phyloP scores from a whole-genome alignment of 2,113 vertebrate genomes.

The Galeopterus variegatus region DNA sequence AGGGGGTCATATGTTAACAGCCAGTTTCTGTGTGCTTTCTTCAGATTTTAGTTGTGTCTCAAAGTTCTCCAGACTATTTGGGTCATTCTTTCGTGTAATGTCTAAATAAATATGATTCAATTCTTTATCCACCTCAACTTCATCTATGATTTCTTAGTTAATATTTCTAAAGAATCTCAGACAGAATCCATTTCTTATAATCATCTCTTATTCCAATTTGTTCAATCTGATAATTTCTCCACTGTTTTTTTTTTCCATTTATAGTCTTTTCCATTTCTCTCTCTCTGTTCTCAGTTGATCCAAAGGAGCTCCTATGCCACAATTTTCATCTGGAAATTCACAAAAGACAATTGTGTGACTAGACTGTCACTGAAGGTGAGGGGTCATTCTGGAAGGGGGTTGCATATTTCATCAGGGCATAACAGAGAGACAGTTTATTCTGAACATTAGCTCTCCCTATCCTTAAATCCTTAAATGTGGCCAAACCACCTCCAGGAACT shows the following conservation, averaged over 20 bases:
- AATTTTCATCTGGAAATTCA: constrained; percentile 21
- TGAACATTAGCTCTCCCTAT: background rate
- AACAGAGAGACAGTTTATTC: background rate
- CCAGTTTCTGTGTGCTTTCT: background rate
- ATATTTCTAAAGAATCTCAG: constrained; percentile 24
- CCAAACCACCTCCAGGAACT: background rate
- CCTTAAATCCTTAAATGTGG: background rate
- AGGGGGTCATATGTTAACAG: background rate
- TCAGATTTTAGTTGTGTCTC: background rate
- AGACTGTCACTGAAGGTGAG: background rate
- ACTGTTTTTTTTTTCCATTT: constrained; percentile 1
- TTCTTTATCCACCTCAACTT: background rate
- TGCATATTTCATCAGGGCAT: background rate
- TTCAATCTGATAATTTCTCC: constrained; percentile 36
- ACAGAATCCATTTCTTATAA: constrained; percentile 8
- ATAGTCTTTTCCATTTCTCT: constrained; percentile 58
- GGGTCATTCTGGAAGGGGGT: background rate
- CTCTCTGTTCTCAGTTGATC: constrained; percentile 14
- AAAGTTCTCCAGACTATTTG: background rate
- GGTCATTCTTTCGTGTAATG: background rate
- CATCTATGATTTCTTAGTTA: background rate
- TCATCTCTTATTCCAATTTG: constrained; percentile 32
- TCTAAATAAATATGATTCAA: background rate
- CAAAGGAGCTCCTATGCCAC: background rate
- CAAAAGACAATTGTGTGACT: background rate